Base-by-base conservation (phyloP, 2,888 invertebrate species). In the Melieria omissa region DNA sequence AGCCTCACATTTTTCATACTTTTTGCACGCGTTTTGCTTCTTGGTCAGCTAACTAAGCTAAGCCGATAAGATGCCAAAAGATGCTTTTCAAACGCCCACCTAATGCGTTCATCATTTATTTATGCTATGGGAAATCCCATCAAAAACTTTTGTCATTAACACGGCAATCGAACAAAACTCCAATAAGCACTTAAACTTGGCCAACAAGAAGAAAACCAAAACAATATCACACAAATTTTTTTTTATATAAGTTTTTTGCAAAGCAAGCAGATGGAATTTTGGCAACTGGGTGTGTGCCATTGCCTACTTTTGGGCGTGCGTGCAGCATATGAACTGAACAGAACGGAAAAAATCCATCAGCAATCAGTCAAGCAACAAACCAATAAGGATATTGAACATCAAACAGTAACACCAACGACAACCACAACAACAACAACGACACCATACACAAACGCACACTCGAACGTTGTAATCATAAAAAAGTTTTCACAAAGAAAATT, bases 121-220 rank as follows among this genome's bases (percentile, higher is more conserved):
- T 54, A 65, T 44, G 64, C 44, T 9, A 16, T 12, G 44, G 64
- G 52, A 67, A 67, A 67, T 67, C 67, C 57, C 60, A 67, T 67
- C 67, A 67, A 44, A 67, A 67, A 67, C 67, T 67, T 67, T 67
- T 67, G 9, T 67, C 67, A 67, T 67, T 67, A 58, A 67, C 60
- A 61, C 60, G 16, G 60, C 47, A 67, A 67, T 67, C 60, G 57
- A 67, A 52, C 10, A 52, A 67, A 61, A 49, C 61, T n/a, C 60
- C 60, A 67, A 61, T 67, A 61, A 52, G 52, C 67, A 61, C 60
- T 61, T 67, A 67, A 61, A 61, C 60, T 44, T 52, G 58, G 49
- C 61, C 60, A 67, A 60, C 41, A 61, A 52, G 29, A 29, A 29
- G 1, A 29, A 29, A 29, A 1, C 29, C 29, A 29, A 29, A 1